These are phyloP conservation scores for Cephus nigrinus DNA, from an alignment of 2,888 invertebrate genomes.

Conservation along the genomic window DNA sequence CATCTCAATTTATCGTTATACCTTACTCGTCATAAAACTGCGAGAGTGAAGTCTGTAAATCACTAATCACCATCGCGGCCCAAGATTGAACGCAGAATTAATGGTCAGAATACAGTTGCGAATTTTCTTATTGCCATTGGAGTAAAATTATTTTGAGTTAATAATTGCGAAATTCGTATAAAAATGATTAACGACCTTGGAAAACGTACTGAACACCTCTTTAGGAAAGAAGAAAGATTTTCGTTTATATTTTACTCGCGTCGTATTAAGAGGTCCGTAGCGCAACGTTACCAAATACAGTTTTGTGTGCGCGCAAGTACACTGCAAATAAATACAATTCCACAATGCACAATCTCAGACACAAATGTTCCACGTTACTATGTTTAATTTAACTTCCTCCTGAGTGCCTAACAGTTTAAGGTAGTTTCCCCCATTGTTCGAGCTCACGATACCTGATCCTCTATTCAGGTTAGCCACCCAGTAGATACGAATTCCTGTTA, in stretches of 20 bases:
- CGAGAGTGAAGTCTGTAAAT: neutral
- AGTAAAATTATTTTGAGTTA: no score
- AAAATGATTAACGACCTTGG: no score
- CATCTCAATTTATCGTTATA: neutral
- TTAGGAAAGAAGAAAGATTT: no score
- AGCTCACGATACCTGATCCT: neutral
- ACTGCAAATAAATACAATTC: neutral
- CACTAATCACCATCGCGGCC: neutral
- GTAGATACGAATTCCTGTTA: neutral
- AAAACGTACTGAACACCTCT: no score
- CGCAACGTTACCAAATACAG: neutral
- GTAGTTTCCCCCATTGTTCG: neutral
- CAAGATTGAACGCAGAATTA: neutral
- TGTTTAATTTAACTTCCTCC: neutral
- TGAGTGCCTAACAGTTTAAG: neutral
- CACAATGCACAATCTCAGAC: neutral
- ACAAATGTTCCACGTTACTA: neutral
- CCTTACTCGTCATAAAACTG: neutral
- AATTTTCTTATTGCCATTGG: neutral
- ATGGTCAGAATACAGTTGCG: neutral
- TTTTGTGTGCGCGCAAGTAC: neutral
- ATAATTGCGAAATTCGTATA: no score
- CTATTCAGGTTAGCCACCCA: neutral
- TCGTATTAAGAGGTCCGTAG: no score
- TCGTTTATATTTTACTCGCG: no score